Conservation (phyloP, 2,113 vertebrate species). For the Climacteris rufus region DNA sequence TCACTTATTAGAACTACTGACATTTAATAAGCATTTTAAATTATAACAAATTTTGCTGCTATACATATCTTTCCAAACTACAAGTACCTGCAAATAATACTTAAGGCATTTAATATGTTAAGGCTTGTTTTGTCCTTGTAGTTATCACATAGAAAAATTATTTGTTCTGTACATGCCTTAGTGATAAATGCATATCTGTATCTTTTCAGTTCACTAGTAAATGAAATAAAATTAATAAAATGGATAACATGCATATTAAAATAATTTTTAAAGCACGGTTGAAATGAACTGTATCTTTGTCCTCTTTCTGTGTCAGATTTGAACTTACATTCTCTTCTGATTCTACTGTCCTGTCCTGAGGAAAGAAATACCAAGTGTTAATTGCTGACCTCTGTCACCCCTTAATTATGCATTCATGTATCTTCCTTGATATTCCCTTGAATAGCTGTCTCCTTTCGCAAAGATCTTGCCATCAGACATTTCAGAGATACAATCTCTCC, state of each 20-base stretch:
- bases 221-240: background rate
- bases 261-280: background rate
- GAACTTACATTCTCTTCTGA: background rate
- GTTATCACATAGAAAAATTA: background rate
- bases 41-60: conserved; percentile 24
- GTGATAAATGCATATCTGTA: background rate
- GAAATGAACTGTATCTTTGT: background rate
- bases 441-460: background rate
- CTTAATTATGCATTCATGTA: conserved; percentile 35
- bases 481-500: background rate
- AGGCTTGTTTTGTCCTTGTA: background rate
- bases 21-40: conserved; percentile 71
- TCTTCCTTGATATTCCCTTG: background rate
- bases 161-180: background rate
- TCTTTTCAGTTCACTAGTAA: background rate
- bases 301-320: background rate
- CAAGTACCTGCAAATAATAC: conserved; percentile 4
- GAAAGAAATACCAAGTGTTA: conserved; percentile 29
- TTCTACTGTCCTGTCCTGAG: background rate
- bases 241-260: background rate
- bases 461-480: background rate
- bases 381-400: background rate
- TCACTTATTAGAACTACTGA: conserved; percentile 67
- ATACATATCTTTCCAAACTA: conserved; percentile 18
- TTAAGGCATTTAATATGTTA: conserved; percentile 5